Evolutionary conservation across 2,888 invertebrate genomes (phyloP).

Genomic region (Eulithis prunata): DNA sequence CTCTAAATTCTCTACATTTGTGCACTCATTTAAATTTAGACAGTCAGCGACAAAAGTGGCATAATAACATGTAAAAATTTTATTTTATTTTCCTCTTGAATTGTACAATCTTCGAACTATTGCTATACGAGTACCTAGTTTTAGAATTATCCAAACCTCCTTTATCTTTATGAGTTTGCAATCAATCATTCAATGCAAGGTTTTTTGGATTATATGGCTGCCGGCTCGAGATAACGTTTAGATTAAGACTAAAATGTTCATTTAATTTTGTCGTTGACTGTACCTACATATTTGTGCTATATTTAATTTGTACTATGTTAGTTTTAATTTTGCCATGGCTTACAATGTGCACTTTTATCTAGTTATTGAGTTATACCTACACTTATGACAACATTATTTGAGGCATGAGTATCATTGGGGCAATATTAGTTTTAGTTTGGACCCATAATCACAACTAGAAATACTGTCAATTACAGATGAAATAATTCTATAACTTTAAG

Average conservation of each 20-base stretch:
- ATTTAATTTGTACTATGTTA: constrained; percentile 38
- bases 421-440: constrained; percentile 31
- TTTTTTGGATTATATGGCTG: too few species aligned
- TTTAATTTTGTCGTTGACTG: background rate
- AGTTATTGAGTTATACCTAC: constrained; percentile 11
- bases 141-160: too few species aligned
- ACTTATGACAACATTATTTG: constrained; percentile 16
- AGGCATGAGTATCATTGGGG: constrained; percentile 34
- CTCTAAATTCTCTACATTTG: background rate
- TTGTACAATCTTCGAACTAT: too few species aligned
- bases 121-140: too few species aligned
- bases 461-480: background rate
- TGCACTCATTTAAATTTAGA: background rate
- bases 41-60: background rate
- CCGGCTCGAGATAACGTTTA: too few species aligned
- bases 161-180: too few species aligned
- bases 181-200: too few species aligned
- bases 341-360: background rate
- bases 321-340: constrained; percentile 12
- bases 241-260: background rate
- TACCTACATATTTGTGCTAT: constrained; percentile 25
- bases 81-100: too few species aligned
- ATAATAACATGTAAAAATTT: background rate
- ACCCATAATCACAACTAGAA: constrained; percentile 26
- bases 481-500: background rate